Evolutionary conservation across 2,888 invertebrate species (phyloP).

Genomic region (Invenusta paracnida): DNA sequence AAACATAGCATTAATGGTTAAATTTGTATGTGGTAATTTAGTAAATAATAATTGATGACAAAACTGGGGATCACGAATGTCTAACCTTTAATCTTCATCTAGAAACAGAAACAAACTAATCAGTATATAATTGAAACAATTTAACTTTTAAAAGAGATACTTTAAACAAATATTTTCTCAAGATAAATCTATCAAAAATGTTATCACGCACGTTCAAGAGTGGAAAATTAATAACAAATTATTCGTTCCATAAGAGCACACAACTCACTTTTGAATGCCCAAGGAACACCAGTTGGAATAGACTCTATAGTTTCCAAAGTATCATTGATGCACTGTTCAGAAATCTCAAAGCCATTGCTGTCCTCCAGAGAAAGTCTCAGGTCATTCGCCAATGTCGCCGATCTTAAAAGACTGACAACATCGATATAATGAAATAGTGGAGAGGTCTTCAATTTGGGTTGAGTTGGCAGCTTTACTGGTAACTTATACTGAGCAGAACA

Average conservation of each 20-base stretch:
- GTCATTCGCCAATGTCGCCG: not conserved
- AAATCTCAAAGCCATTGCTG: not conserved
- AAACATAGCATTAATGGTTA: not conserved
- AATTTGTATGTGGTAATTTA: too few species aligned
- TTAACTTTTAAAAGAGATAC: not conserved
- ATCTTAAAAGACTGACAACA: not conserved
- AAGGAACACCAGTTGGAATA: not conserved
- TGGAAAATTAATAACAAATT: not conserved
- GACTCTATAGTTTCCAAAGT: not conserved
- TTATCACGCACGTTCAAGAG: not conserved
- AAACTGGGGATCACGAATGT: too few species aligned
- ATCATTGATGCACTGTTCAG: not conserved
- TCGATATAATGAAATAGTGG: not conserved
- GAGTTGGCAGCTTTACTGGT: too few species aligned
- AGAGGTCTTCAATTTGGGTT: not conserved
- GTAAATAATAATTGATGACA: too few species aligned
- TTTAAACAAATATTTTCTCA: not conserved
- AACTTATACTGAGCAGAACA: too few species aligned
- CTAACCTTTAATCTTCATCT: too few species aligned
- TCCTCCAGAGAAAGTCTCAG: not conserved
- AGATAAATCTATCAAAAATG: not conserved
- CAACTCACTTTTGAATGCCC: not conserved
- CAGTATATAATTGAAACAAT: not conserved
- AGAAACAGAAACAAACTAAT: not conserved
- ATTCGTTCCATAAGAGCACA: not conserved